phyloP scores from a whole-genome alignment of 1,140 invertebrate species.

The Zaprionus inermis region DNA sequence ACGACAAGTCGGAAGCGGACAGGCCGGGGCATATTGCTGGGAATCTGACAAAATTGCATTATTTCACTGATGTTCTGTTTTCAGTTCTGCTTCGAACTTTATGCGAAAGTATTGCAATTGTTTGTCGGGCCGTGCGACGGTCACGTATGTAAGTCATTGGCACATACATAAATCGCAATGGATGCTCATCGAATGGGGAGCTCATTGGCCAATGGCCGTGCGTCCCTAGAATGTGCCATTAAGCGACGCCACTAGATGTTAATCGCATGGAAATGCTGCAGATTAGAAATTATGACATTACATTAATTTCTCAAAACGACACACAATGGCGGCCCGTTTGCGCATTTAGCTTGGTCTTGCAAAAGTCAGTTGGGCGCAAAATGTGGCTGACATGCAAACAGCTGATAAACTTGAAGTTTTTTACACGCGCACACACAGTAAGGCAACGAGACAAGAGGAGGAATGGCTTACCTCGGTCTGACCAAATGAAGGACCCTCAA shows the following conservation, averaged over 20 bases:
- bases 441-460: constrained; percentile 33
- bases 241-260: constrained; percentile 70
- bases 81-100: constrained; percentile 4
- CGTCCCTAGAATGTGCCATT: constrained; percentile 61
- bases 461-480: constrained; percentile 8
- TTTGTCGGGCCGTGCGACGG: constrained; percentile 22
- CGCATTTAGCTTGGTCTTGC: constrained; percentile 5
- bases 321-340: constrained; percentile 50
- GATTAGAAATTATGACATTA: constrained; percentile 81
- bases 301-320: constrained; percentile 71
- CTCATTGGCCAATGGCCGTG: constrained; percentile 51
- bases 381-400: constrained; percentile 68
- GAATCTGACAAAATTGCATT: constrained; percentile 41
- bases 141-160: constrained; percentile 49
- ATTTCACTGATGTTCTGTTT: constrained; percentile 15
- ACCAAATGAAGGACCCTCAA: constrained; percentile 29
- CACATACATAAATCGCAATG: constrained; percentile 50
- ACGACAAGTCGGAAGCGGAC: neutral
- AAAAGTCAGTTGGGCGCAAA: constrained; percentile 75
- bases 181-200: constrained; percentile 7
- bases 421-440: constrained; percentile 65
- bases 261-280: constrained; percentile 79
- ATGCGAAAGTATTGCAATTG: constrained; percentile 33
- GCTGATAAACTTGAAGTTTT: constrained; percentile 69
- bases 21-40: neutral